phyloP scores from a whole-genome alignment of 2,113 vertebrate genomes.

The Anhinga anhinga region DNA sequence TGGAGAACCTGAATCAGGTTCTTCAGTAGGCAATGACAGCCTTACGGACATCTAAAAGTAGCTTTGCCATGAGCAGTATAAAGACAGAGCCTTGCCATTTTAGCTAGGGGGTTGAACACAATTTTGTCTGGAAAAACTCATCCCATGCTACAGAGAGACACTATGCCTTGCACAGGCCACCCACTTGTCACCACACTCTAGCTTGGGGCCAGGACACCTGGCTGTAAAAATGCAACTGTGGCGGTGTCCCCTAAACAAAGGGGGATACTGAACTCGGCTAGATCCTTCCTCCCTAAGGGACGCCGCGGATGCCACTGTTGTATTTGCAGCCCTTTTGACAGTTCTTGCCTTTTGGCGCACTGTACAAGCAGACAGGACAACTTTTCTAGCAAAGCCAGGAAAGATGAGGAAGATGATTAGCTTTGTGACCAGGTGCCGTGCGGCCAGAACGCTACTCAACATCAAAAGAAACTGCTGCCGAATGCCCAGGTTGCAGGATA shows the following conservation, averaged over 20 bases:
- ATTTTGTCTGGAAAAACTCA: neutral
- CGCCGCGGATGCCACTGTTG: neutral
- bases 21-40: neutral
- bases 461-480: neutral
- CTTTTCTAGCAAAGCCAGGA: neutral
- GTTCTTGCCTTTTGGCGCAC: neutral
- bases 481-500: neutral
- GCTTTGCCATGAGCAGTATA: neutral
- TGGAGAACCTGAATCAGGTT: conserved; percentile 11
- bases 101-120: neutral
- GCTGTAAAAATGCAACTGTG: neutral
- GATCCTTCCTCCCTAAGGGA: neutral
- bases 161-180: neutral
- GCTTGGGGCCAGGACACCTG: neutral
- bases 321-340: neutral
- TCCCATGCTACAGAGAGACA: neutral
- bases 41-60: neutral
- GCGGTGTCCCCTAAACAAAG: neutral
- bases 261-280: neutral
- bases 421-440: neutral
- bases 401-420: neutral
- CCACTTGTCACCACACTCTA: neutral
- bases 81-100: neutral
- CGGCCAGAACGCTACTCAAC: neutral
- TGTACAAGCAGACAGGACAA: neutral